These are phyloP conservation scores for Syrista parreyssii DNA, from an alignment of 2,888 invertebrate species.

Conservation along the genomic window DNA sequence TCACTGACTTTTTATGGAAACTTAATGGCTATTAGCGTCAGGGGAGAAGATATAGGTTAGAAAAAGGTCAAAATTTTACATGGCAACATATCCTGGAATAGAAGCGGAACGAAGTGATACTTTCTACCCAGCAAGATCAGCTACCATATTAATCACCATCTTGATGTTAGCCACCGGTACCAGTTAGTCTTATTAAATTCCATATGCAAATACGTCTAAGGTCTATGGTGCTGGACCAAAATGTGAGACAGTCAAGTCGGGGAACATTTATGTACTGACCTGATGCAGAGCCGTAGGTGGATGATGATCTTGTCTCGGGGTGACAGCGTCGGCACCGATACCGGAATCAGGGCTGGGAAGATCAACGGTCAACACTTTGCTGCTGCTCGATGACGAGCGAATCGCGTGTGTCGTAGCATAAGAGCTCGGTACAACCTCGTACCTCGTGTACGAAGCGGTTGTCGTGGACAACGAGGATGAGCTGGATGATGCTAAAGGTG, in stretches of 20 bases:
- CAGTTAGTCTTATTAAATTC: background rate
- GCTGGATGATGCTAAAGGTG: conserved; percentile 68
- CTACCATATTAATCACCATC: background rate
- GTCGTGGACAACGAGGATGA: conserved; percentile 73
- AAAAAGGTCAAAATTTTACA: background rate
- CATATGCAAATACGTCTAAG: background rate
- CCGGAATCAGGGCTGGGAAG: conserved; percentile 96
- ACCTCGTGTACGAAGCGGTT: conserved; percentile 63
- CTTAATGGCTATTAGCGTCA: background rate
- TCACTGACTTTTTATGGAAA: background rate
- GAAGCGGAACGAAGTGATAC: background rate
- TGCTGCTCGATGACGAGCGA: conserved; percentile 61
- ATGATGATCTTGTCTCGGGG: conserved; percentile 72
- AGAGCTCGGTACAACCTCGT: conserved; percentile 63
- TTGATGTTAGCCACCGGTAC: background rate
- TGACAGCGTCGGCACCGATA: conserved; percentile 93
- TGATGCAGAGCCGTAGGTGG: conserved; percentile 87
- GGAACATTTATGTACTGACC: conserved; percentile 71
- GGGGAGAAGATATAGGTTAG: background rate
- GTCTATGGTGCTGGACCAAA: background rate
- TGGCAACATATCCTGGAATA: background rate
- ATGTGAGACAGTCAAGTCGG: background rate
- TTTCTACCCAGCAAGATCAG: background rate
- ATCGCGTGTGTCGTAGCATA: conserved; percentile 62
- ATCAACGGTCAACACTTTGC: conserved; percentile 86